Base-by-base conservation (phyloP, 2,113 vertebrate species). In the Hemichromis elongatus region DNA sequence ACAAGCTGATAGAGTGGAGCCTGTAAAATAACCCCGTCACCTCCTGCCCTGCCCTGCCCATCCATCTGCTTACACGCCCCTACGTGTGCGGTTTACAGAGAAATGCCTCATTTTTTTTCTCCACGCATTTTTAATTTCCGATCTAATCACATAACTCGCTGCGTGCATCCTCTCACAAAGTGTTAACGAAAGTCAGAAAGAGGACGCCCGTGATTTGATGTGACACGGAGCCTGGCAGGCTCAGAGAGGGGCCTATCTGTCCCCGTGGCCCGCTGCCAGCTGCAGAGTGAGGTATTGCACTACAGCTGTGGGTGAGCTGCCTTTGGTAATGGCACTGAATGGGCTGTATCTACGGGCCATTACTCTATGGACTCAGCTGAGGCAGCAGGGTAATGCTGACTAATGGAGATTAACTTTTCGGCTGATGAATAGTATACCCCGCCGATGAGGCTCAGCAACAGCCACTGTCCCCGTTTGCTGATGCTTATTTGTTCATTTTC, bases 371-470 rank as follows among this genome's bases (percentile, higher is more conserved):
- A 87, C 89, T 91, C 80, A 81, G 89, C 88, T 85, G 90, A 86
- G 88, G 89, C 89, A 84, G 89, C 91, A 68, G 82, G 75, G 82
- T 88, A 90, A 91, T 88, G 90, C 91, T 92, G 91, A 94, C 86
- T 93, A 92, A 94, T 94, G 85, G 88, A 88, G 90, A 91, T 90
- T 61, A 92, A 93, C 91, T 85, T 93, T 90, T 87, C 5, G 37
- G 86, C 82, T 91, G 90, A 93, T 89, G 80, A 90, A 89, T 37
- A 61, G 80, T 53, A 55, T 24, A 56, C 28, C 79, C 53, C 26
- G 2, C 81, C 85, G 86, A 93, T 87, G 47, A 90, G 79, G 86
- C 85, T 81, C 52, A 45, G 77, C 61, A 42, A 30, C 28, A 53
- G 40, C 80, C 73, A 18, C 70, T 3, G n/a, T 80, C 24, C 30